A percentile compares a stretch with the other conserved stretches of the same genome.
Evolutionary conservation across 2,797 vertebrate genomes (phyloP).

Genomic region (Oryzias dopingdopingensis): DNA sequence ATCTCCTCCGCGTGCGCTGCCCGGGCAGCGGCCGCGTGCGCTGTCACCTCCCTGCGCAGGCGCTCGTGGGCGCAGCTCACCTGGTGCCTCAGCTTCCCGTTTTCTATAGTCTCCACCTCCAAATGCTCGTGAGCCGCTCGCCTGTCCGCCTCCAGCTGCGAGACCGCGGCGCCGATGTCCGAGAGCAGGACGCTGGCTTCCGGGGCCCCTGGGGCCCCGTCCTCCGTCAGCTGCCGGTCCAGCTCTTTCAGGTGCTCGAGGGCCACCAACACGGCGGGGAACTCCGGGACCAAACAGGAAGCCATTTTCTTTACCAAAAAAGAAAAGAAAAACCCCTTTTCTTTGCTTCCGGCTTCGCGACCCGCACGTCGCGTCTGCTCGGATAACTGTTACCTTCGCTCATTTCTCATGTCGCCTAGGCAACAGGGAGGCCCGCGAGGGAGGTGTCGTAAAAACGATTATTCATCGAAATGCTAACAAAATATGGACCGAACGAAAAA

Average conservation of each 20-base stretch:
- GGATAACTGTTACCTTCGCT: background rate
- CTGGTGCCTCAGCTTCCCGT: conserved; percentile 75
- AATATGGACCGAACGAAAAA: too few species aligned
- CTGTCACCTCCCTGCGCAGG: conserved; percentile 72
- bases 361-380: background rate
- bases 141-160: conserved; percentile 76
- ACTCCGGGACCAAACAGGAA: conserved; percentile 61
- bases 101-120: conserved; percentile 86
- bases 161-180: conserved; percentile 72
- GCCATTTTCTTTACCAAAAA: conserved; percentile 49
- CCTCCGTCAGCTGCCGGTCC: conserved; percentile 73
- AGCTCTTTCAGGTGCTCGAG: conserved; percentile 71
- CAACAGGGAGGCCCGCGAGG: conserved; percentile 24
- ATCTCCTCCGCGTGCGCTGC: conserved; percentile 61
- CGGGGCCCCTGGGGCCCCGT: conserved; percentile 63
- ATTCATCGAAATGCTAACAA: too few species aligned
- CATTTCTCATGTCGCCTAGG: conserved; percentile 30
- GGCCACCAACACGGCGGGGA: conserved; percentile 63
- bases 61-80: conserved; percentile 53
- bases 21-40: conserved; percentile 72
- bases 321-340: too few species aligned
- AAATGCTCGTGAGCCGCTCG: conserved; percentile 73
- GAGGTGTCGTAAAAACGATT: too few species aligned
- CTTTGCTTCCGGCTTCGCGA: too few species aligned
- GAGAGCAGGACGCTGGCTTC: conserved; percentile 75